Evolutionary conservation across 2,113 vertebrate genomes (phyloP), one percentile per base, ranked within the genome.

Genomic region (Ammodytes marinus): DNA sequence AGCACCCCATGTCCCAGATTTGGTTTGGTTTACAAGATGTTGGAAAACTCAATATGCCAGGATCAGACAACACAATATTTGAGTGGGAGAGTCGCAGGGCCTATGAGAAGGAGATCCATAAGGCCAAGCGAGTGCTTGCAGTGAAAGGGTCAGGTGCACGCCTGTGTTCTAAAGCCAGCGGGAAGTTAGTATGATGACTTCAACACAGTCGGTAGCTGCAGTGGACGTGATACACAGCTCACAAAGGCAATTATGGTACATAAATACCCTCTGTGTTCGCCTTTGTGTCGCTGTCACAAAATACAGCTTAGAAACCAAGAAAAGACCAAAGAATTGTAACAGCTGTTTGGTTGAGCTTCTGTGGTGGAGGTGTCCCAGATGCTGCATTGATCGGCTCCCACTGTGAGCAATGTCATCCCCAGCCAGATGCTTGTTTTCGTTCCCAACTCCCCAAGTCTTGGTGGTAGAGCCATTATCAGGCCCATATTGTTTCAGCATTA

Each of bases 161-260:
- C 14, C 0, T 5, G 42, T 46, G 55, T 49, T 59, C 27, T 47
- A 10, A 50, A 73, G 27, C 11, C 57, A 52, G 6, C 35, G 6
- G 57, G 45, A 60, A 50, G 6, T 61, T 39, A 40, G 35, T 14
- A 42, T 5, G 0, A 35, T 6, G 4, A 43, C 9, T 15, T 45
- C 53, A 17, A 3, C 53, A 27, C 12, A 2, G 42, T 37, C n/a
- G 17, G 49, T 17, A 43, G 71, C 72, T 37, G 49, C 8, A 1
- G 11, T 53, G 47, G 47, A 53, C 52, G 71, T 59, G 58, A 19
- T 47, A 10, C 45, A 42, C 15, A 39, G 11, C 15, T 45, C 37
- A 64, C 4, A 5, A 40, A 74, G 47, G 19, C n/a, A 35, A 17
- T 54, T 64, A 74, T 45, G 40, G 71, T 63, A 52, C 37, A 19